Evolutionary conservation across 2,888 invertebrate genomes (phyloP).

Genomic region (Andrena trimmerana): DNA sequence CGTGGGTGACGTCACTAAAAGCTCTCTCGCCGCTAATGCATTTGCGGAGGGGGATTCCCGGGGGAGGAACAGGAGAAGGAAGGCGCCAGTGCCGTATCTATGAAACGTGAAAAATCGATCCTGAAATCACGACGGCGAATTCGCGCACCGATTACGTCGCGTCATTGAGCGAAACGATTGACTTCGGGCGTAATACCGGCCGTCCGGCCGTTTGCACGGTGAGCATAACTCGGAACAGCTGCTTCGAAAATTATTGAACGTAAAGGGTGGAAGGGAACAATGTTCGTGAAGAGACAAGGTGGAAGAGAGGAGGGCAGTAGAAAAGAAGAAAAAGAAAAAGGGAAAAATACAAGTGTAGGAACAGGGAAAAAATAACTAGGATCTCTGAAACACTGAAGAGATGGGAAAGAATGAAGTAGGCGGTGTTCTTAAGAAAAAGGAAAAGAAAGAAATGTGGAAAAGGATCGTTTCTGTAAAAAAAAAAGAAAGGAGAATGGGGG

Average conservation of each 20-base stretch:
- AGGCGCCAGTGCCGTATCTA: slow-evolving; percentile 75
- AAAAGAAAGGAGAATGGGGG: too few species aligned
- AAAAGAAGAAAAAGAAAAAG: neutral
- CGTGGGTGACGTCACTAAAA: slow-evolving; percentile 81
- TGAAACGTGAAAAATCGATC: slow-evolving; percentile 79
- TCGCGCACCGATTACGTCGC: slow-evolving; percentile 62
- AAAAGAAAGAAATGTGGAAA: too few species aligned
- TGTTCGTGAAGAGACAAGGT: neutral
- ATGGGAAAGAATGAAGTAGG: too few species aligned
- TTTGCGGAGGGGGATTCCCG: slow-evolving; percentile 78
- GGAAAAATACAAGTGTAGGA: neutral
- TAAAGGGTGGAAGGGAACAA: neutral
- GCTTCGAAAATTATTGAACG: slow-evolving; percentile 6
- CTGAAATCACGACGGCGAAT: slow-evolving; percentile 65
- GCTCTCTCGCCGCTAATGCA: slow-evolving; percentile 83
- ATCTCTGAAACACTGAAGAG: neutral
- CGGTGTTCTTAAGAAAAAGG: too few species aligned
- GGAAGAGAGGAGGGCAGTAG: neutral
- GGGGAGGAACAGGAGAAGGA: slow-evolving; percentile 65
- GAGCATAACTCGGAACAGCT: neutral
- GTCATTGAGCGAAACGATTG: slow-evolving; percentile 63
- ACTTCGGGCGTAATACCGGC: slow-evolving; percentile 17
- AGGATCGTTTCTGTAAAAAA: too few species aligned
- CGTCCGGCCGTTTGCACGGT: neutral
- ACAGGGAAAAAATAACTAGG: too few species aligned